Percentiles rank a stretch among this genome's conserved stretches.
These are phyloP conservation scores for Malacoraja senta DNA, from an alignment of 2,797 vertebrate species.

Conservation along the genomic window DNA sequence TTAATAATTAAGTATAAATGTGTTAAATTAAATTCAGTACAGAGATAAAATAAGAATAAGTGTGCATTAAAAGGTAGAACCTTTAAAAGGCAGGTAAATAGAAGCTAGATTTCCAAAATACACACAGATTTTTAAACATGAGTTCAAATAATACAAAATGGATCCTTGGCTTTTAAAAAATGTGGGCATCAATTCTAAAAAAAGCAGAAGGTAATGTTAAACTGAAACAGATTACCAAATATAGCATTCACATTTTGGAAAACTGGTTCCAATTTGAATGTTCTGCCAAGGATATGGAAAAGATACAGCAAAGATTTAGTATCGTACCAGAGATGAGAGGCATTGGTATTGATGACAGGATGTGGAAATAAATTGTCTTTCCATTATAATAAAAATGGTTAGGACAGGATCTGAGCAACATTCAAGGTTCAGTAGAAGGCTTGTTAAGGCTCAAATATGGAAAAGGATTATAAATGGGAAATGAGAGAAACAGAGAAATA, in stretches of 20 bases:
- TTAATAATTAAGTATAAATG: neutral
- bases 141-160: neutral
- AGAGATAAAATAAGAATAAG: no score
- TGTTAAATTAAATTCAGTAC: neutral
- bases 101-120: neutral
- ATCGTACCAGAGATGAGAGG: neutral
- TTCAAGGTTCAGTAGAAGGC: neutral
- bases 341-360: neutral
- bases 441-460: neutral
- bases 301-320: neutral
- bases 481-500: neutral
- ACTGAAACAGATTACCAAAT: neutral
- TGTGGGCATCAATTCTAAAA: neutral
- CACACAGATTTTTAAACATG: neutral
- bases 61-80: neutral
- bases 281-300: no score
- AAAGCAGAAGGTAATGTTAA: neutral
- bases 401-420: neutral
- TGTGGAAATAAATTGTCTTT: neutral
- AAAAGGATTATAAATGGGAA: no score
- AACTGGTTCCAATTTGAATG: neutral
- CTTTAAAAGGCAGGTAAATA: neutral
- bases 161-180: neutral
- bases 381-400: neutral
- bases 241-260: neutral